Percentiles rank a stretch among this genome's conserved stretches.
phyloP scores from a whole-genome alignment of 2,797 vertebrate genomes.

The Rhynchotus rufescens region DNA sequence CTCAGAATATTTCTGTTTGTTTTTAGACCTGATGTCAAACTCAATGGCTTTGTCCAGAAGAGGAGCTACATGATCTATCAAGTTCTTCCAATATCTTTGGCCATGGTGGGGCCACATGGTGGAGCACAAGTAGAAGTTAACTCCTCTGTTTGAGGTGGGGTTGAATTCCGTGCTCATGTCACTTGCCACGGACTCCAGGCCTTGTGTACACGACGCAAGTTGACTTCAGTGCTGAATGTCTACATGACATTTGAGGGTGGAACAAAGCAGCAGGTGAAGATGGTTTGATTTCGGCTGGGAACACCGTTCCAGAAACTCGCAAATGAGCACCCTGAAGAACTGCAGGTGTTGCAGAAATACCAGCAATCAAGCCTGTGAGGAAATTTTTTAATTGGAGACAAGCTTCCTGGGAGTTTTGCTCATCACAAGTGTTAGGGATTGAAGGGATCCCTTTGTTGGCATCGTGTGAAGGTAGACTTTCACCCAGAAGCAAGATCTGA shows the following conservation, averaged over 20 bases:
- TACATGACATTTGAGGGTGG: background rate
- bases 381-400: background rate
- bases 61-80: background rate
- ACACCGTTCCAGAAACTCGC: background rate
- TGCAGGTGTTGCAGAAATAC: background rate
- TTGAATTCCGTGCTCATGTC: background rate
- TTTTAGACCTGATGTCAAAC: background rate
- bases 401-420: background rate
- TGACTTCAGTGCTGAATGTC: background rate
- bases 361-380: background rate
- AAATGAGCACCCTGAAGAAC: background rate
- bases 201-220: background rate
- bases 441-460: background rate
- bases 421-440: background rate
- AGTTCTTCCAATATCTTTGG: background rate
- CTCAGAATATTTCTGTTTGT: background rate
- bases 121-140: background rate
- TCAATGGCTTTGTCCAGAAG: background rate
- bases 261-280: background rate
- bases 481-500: background rate
- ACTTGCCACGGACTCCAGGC: background rate
- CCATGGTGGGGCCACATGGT: background rate
- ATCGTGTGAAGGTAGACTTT: background rate
- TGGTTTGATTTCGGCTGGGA: background rate
- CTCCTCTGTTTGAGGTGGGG: background rate